phyloP scores from a whole-genome alignment of 2,113 vertebrate species.

The Petrocephalus zakoni region DNA sequence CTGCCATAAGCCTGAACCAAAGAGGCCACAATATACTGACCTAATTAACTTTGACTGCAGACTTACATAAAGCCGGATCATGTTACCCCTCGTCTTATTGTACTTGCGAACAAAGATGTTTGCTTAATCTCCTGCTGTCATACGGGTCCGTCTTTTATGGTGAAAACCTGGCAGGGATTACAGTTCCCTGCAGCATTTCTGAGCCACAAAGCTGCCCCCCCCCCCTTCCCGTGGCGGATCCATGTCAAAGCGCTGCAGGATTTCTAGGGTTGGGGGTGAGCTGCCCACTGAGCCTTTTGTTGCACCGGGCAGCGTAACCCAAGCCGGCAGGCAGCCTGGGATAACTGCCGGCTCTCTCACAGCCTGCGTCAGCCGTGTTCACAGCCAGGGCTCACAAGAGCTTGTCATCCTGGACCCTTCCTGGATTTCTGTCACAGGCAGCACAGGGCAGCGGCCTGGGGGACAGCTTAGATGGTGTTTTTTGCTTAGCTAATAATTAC shows the following conservation, averaged over 20 bases:
- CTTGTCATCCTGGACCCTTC: background rate
- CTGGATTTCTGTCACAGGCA: background rate
- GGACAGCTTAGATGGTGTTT: background rate
- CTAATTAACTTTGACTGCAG: background rate
- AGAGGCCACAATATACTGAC: background rate
- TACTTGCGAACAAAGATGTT: constrained; percentile 5
- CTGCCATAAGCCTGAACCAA: background rate
- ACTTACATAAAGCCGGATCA: background rate
- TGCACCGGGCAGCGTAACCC: constrained; percentile 48
- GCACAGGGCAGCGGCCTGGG: background rate
- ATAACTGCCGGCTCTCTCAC: constrained; percentile 38
- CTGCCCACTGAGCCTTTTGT: constrained; percentile 52
- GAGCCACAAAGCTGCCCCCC: background rate
- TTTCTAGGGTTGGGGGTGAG: constrained; percentile 41
- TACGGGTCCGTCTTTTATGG: background rate
- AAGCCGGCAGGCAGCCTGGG: constrained; percentile 55
- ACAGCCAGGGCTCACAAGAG: background rate
- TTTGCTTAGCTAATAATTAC: background rate
- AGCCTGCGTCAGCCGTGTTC: background rate
- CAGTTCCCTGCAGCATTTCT: background rate
- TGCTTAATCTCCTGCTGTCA: background rate
- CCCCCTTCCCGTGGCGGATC: background rate
- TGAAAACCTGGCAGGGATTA: background rate
- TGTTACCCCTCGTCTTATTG: background rate
- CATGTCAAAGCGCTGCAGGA: constrained; percentile 25